Evolutionary conservation across 2,888 invertebrate species (phyloP), one percentile per base, ranked within the genome.

Genomic region (Dynastes maya): DNA sequence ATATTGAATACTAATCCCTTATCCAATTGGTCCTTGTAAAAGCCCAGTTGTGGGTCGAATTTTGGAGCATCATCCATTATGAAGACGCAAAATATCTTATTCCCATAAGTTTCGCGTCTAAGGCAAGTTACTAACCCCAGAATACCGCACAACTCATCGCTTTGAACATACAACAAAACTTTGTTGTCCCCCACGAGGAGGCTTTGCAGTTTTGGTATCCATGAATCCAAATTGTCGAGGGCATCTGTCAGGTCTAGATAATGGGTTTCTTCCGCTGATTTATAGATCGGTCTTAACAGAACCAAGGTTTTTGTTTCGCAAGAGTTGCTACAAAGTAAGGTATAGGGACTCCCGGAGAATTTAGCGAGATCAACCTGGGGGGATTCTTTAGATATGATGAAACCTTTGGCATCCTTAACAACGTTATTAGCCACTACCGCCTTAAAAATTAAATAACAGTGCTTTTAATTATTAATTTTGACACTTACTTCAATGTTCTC

Each of bases 91-190:
- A n/a, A n/a, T n/a, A n/a, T n/a, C n/a, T n/a, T n/a, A n/a, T 67
- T 91, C 4, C 76, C 77, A 4, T 75, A 64, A 2, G 80, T 64
- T 85, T 97, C 97, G 83, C 91, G 94, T 78, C 94, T 91, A 49
- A 98, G 88, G 87, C 97, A 98, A 84, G 97, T 97, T 0, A 96
- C 92, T 76, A 98, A 89, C 9, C 98, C 98, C 27, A 97, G 87
- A 0, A 97, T 89, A 29, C 98, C 98, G 85, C 92, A 95, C 11
- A 92, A 89, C 6, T 90, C 89, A 75, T 93, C 92, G 81, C 92
- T 91, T 80, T 90, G 80, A 8, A 77, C 68, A 61, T 78, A 82
- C 29, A 94, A 92, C 0, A 97, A 86, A 0, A 94, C n/a, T 4
- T 45, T 37, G 1, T 65, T 55, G 67, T 63, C 16, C 6, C n/a